Conservation (phyloP, 2,888 invertebrate species). For the Bursaphelenchus okinawaensis region DNA sequence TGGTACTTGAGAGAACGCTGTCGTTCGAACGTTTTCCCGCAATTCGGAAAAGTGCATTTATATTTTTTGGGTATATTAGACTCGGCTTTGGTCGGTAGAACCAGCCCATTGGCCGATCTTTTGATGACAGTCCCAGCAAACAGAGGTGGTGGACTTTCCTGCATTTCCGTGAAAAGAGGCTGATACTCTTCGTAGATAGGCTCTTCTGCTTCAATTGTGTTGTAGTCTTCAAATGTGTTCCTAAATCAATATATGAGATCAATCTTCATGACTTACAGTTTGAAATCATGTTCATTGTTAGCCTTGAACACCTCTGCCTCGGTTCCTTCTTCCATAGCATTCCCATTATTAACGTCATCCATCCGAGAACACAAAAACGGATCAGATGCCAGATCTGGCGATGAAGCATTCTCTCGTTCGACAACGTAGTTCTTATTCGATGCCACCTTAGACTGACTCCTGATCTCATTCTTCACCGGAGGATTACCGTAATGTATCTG, state of each 20-base stretch:
- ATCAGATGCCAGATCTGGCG: neutral
- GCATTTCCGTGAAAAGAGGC: neutral
- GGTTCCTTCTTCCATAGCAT: neutral
- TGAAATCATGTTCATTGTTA: neutral
- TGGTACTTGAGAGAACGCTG: constrained; percentile 5
- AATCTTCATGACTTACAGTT: no score
- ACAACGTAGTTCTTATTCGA: no score
- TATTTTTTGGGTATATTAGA: neutral
- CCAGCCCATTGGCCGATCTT: neutral
- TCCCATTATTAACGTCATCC: neutral
- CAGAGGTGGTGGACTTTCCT: neutral
- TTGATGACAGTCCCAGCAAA: neutral
- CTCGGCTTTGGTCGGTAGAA: neutral
- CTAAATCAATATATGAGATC: no score
- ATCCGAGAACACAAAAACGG: neutral
- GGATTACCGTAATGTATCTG: neutral
- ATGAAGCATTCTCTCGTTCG: neutral
- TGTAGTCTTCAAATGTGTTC: neutral
- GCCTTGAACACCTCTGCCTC: neutral
- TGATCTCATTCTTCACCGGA: neutral
- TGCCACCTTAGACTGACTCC: neutral
- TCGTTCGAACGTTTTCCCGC: constrained; percentile 7
- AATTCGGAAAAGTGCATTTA: neutral
- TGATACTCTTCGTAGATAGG: neutral
- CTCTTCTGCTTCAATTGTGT: neutral